A percentile compares a stretch with the other conserved stretches of the same genome.
phyloP scores from a whole-genome alignment of 1,140 invertebrate species.

The Aphidius gifuensis region DNA sequence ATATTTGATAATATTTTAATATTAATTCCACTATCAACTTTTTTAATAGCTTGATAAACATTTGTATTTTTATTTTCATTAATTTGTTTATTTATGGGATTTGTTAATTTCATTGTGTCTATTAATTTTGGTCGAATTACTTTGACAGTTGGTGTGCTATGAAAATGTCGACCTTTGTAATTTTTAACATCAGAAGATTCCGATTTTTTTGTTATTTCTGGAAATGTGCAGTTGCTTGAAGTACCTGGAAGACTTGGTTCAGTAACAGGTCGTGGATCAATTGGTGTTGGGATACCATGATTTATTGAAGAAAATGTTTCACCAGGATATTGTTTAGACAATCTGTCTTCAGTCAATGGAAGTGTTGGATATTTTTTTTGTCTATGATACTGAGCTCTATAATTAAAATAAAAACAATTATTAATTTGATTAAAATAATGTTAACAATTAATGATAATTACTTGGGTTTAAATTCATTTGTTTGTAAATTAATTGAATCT shows the following conservation, averaged over 20 bases:
- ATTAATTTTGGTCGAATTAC: slow-evolving; percentile 38
- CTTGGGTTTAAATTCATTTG: slow-evolving; percentile 38
- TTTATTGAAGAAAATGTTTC: slow-evolving; percentile 37
- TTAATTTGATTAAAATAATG: slow-evolving; percentile 13
- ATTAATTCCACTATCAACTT: slow-evolving; percentile 37
- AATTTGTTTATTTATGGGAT: slow-evolving; percentile 2
- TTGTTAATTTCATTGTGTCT: slow-evolving; percentile 38
- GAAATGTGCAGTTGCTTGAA: slow-evolving; percentile 9
- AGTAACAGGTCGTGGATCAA: slow-evolving; percentile 35
- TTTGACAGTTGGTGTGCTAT: slow-evolving; percentile 22
- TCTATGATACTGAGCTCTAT: slow-evolving; percentile 41
- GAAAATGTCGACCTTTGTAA: slow-evolving; percentile 39
- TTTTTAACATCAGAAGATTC: slow-evolving; percentile 31
- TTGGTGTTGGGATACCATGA: slow-evolving; percentile 32
- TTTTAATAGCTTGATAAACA: slow-evolving; percentile 41
- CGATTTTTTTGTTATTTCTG: neutral
- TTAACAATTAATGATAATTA: slow-evolving; percentile 20
- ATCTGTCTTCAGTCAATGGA: slow-evolving; percentile 36
- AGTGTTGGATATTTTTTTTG: slow-evolving; percentile 38
- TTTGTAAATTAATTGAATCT: slow-evolving; percentile 34
- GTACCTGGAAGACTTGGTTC: slow-evolving; percentile 32
- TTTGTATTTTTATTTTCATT: slow-evolving; percentile 19
- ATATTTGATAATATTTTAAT: slow-evolving; percentile 38
- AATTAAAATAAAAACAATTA: slow-evolving; percentile 18
- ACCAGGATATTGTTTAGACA: slow-evolving; percentile 34